A percentile compares a stretch with the other conserved stretches of the same genome.
These are phyloP conservation scores for Tortrix viridana DNA, from an alignment of 2,888 invertebrate species.

Conservation along the genomic window DNA sequence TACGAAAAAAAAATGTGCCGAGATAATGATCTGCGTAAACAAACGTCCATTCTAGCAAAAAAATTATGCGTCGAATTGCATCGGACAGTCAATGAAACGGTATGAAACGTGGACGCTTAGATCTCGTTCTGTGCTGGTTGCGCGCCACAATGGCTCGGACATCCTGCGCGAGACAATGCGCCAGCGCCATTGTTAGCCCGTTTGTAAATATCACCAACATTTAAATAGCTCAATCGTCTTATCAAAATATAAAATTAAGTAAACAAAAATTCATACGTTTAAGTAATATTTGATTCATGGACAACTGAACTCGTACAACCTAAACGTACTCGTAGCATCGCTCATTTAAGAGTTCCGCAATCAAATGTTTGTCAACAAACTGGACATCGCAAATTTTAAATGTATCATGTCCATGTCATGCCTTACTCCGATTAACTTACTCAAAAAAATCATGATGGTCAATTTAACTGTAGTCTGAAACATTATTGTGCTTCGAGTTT, in stretches of 20 bases:
- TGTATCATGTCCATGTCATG: no score
- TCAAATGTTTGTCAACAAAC: no score
- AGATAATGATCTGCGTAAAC: neutral
- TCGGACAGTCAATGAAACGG: constrained; percentile 50
- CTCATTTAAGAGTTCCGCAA: no score
- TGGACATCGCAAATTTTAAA: no score
- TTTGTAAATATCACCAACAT: constrained; percentile 71
- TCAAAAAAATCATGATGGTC: no score
- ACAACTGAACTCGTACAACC: no score
- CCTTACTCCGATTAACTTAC: no score
- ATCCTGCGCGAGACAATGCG: constrained; percentile 80
- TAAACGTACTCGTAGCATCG: no score
- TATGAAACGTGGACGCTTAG: constrained; percentile 62
- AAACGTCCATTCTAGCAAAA: constrained; percentile 22
- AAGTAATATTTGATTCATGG: no score
- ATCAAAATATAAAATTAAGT: constrained; percentile 43
- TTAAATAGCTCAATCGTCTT: constrained; percentile 58
- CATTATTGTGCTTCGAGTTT: no score
- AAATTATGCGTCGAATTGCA: constrained; percentile 41
- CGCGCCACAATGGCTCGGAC: constrained; percentile 77
- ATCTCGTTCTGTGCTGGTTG: constrained; percentile 83
- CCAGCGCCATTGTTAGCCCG: constrained; percentile 71
- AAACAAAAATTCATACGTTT: neutral
- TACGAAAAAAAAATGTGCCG: neutral
- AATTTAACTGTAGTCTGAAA: no score